Percentiles rank a stretch among this genome's conserved stretches.
Evolutionary conservation across 2,888 invertebrate species (phyloP).

Genomic region (Chrysolina haemoptera): DNA sequence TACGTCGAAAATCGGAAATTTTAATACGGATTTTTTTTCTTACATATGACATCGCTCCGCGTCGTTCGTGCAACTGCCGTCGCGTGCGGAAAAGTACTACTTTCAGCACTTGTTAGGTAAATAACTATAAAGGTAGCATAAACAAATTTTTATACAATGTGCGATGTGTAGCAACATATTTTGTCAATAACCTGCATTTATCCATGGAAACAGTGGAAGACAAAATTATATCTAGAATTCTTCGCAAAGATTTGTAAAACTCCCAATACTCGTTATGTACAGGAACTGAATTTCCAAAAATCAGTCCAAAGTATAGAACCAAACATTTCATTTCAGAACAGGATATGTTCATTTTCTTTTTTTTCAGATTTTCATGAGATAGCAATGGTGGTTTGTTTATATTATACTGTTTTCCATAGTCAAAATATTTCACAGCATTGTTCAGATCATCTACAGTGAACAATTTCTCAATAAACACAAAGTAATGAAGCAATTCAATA

Average conservation of each 20-base stretch:
- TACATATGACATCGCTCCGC: no score
- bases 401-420: conserved; percentile 18
- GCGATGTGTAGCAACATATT: neutral
- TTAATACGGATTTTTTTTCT: no score
- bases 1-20: no score
- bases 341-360: neutral
- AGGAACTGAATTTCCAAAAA: neutral
- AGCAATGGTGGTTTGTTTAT: conserved; percentile 1
- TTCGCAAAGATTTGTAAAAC: neutral
- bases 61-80: no score
- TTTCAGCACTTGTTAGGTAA: no score
- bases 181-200: neutral
- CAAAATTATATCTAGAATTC: neutral
- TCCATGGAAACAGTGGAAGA: neutral
- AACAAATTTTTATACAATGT: neutral
- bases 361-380: neutral
- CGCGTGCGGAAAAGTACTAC: no score
- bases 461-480: neutral
- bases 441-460: neutral
- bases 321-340: conserved; percentile 23
- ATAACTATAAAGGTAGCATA: no score
- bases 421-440: neutral
- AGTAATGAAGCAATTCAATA: neutral
- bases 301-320: neutral
- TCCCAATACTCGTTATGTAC: neutral